These are phyloP conservation scores for Meloidogyne hapla DNA, from an alignment of 1,140 invertebrate species.

Conservation along the genomic window DNA sequence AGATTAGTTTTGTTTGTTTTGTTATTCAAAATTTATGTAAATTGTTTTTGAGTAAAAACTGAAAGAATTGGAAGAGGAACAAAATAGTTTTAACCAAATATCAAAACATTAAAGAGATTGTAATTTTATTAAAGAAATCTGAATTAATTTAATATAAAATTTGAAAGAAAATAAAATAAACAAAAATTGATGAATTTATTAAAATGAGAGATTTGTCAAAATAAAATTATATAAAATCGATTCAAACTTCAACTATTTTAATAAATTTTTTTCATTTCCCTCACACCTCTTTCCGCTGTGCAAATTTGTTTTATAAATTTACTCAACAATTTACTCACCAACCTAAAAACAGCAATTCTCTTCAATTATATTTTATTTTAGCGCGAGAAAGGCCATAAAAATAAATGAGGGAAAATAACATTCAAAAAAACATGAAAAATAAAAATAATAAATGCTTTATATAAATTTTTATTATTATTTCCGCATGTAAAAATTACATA, in stretches of 20 bases:
- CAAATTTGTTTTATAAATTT: slow-evolving; percentile 3
- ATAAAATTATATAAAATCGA: not conserved
- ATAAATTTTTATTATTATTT: too few species aligned
- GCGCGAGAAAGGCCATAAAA: not conserved
- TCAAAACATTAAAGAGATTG: too few species aligned
- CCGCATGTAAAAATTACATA: too few species aligned
- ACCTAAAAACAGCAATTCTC: not conserved
- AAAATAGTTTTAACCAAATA: too few species aligned
- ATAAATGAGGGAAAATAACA: not conserved
- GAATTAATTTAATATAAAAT: too few species aligned
- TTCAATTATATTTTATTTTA: not conserved
- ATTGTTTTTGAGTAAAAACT: too few species aligned
- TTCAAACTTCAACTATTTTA: slow-evolving; percentile 1
- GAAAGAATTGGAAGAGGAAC: too few species aligned
- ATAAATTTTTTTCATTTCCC: not conserved
- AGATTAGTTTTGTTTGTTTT: too few species aligned
- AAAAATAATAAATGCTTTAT: not conserved
- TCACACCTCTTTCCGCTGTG: not conserved
- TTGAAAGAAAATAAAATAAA: too few species aligned
- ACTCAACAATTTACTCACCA: not conserved
- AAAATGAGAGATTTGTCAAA: not conserved
- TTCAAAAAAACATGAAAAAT: not conserved
- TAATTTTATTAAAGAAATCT: too few species aligned
- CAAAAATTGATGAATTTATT: not conserved
- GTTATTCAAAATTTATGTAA: too few species aligned